These are phyloP conservation scores for Agelaius phoeniceus DNA, from an alignment of 2,113 vertebrate genomes.

Conservation along the genomic window DNA sequence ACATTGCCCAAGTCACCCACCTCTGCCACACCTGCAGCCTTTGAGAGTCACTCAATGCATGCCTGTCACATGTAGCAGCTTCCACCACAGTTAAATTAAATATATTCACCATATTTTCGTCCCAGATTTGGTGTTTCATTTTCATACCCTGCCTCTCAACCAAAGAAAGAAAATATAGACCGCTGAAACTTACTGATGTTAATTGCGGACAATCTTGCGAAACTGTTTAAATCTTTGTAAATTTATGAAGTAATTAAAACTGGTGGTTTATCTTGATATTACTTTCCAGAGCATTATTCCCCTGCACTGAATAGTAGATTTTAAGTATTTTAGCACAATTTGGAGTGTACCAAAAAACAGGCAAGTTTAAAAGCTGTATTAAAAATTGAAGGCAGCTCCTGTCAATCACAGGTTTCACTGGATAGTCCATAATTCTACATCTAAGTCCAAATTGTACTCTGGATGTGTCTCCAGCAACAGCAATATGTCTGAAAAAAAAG, in stretches of 20 bases:
- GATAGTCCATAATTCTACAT: not conserved
- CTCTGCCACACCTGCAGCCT: not conserved
- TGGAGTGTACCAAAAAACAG: not conserved
- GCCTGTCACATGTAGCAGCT: not conserved
- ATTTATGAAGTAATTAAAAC: not conserved
- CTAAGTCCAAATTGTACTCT: not conserved
- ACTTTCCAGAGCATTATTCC: not conserved
- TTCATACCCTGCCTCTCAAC: not conserved
- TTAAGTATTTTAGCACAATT: not conserved
- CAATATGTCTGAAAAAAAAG: not conserved
- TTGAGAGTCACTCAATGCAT: not conserved
- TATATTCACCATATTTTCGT: not conserved
- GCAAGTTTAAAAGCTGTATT: not conserved
- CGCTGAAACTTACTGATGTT: not conserved
- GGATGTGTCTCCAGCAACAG: not conserved
- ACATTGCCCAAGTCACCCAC: not conserved
- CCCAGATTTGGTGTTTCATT: not conserved
- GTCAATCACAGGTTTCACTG: not conserved
- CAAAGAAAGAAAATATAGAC: not conserved
- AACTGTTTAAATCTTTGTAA: not conserved
- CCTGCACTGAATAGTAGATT: not conserved
- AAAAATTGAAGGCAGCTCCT: not conserved
- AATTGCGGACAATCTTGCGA: not conserved
- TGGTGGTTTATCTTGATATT: not conserved
- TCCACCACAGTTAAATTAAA: not conserved